phyloP scores from a whole-genome alignment of 2,113 vertebrate genomes.

The Poeciliopsis occidentalis region DNA sequence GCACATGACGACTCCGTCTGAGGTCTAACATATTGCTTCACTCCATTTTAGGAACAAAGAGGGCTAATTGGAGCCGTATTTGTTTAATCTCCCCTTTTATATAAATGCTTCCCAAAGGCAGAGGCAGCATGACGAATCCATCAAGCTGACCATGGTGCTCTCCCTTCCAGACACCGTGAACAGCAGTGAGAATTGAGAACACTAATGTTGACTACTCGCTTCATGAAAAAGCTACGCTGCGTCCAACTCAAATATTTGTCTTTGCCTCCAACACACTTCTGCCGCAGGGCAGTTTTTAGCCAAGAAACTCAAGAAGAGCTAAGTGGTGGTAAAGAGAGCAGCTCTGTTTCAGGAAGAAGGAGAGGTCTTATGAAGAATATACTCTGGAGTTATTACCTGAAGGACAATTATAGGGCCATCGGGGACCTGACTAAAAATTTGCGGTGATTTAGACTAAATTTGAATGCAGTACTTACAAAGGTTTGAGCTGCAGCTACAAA shows the following conservation, averaged over 20 bases:
- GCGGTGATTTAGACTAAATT: conserved; percentile 33
- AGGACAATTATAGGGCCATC: conserved; percentile 23
- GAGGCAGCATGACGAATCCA: conserved; percentile 27
- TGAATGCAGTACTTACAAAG: conserved; percentile 10
- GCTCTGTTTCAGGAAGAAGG: conserved; percentile 15
- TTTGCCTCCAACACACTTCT: conserved; percentile 61
- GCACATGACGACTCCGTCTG: conserved; percentile 55
- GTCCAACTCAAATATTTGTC: conserved; percentile 74
- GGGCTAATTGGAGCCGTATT: conserved; percentile 20
- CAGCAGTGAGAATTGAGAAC: conserved; percentile 25
- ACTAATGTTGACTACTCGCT: conserved; percentile 20
- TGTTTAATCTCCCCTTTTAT: conserved; percentile 26
- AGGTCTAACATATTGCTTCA: conserved; percentile 18
- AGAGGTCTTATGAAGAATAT: conserved; percentile 26
- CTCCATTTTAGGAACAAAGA: conserved; percentile 32
- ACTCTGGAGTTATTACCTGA: conserved; percentile 45
- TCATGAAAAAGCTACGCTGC: conserved; percentile 35
- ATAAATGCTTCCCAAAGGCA: conserved; percentile 26
- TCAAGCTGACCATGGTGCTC: conserved; percentile 17
- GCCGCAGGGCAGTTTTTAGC: conserved; percentile 31
- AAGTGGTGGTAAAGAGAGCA: conserved; percentile 42
- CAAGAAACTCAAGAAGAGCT: conserved; percentile 54
- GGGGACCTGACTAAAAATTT: conserved; percentile 32
- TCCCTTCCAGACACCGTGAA: conserved; percentile 7
- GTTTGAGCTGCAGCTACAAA: too few relatives aligned